phyloP scores from a whole-genome alignment of 2,888 invertebrate genomes.

The Drosophila gaucha region DNA sequence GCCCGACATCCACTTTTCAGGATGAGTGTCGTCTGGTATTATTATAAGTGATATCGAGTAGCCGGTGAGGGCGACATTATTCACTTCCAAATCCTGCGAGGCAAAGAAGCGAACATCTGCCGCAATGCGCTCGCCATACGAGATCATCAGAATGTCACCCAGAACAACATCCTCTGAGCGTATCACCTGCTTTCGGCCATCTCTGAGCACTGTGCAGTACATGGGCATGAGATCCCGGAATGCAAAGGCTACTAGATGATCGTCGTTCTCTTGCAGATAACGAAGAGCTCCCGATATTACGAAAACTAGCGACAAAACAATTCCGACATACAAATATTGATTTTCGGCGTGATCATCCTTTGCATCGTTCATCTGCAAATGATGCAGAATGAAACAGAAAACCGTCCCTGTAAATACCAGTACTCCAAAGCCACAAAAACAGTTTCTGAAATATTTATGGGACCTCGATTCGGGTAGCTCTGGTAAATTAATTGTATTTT shows the following conservation, averaged over 20 bases:
- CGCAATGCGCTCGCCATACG: slow-evolving; percentile 53
- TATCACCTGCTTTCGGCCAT: slow-evolving; percentile 39
- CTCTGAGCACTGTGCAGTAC: slow-evolving; percentile 62
- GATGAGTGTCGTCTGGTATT: slow-evolving; percentile 10
- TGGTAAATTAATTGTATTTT: slow-evolving; percentile 25
- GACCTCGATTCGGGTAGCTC: neutral
- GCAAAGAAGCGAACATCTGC: slow-evolving; percentile 58
- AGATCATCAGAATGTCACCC: slow-evolving; percentile 52
- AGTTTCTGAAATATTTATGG: neutral
- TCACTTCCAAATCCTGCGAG: slow-evolving; percentile 33
- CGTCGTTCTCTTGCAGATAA: slow-evolving; percentile 36
- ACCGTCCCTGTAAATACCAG: slow-evolving; percentile 17
- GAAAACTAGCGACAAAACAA: slow-evolving; percentile 20
- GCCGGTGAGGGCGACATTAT: slow-evolving; percentile 62
- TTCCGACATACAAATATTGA: slow-evolving; percentile 3
- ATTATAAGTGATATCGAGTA: slow-evolving; percentile 39
- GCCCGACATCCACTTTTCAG: slow-evolving; percentile 40
- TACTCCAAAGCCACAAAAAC: slow-evolving; percentile 32
- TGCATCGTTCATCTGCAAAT: no score
- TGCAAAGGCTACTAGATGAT: slow-evolving; percentile 22
- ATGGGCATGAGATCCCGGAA: slow-evolving; percentile 49
- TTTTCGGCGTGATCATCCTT: no score
- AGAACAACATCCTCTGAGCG: slow-evolving; percentile 44
- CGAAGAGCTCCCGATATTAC: slow-evolving; percentile 23
- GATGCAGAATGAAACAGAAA: slow-evolving; percentile 14